Evolutionary conservation across 2,797 vertebrate species (phyloP).

Genomic region (Glossophaga mutica): DNA sequence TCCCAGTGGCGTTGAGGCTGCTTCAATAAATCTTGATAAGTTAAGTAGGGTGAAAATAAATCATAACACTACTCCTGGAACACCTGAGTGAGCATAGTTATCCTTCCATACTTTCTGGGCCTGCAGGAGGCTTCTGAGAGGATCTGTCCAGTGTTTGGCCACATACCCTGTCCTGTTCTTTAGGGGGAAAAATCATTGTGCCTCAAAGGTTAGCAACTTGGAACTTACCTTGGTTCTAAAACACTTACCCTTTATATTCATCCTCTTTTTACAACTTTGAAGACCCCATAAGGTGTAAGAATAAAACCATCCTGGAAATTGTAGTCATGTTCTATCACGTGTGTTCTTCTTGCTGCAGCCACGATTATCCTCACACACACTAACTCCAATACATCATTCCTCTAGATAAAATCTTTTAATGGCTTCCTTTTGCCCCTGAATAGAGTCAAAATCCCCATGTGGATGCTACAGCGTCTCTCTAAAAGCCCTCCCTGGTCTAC

Average conservation of each 20-base stretch:
- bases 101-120: neutral
- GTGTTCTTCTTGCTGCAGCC: neutral
- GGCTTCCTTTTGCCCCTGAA: neutral
- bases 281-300: neutral
- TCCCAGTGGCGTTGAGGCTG: neutral
- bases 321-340: neutral
- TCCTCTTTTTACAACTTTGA: neutral
- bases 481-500: accelerated
- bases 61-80: too few species aligned
- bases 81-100: neutral
- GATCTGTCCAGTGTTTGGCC: neutral
- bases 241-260: accelerated
- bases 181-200: neutral
- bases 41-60: neutral
- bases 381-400: too few species aligned
- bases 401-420: neutral
- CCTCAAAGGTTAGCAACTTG: neutral
- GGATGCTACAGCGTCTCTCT: neutral
- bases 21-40: neutral
- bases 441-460: neutral
- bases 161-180: accelerated
- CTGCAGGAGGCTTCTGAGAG: neutral
- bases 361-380: neutral
- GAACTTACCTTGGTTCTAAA: neutral
- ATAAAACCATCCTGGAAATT: neutral